Percentiles rank a stretch among this genome's conserved stretches.
Evolutionary conservation across 2,888 invertebrate species (phyloP).

Genomic region (Colostygia pectinataria): DNA sequence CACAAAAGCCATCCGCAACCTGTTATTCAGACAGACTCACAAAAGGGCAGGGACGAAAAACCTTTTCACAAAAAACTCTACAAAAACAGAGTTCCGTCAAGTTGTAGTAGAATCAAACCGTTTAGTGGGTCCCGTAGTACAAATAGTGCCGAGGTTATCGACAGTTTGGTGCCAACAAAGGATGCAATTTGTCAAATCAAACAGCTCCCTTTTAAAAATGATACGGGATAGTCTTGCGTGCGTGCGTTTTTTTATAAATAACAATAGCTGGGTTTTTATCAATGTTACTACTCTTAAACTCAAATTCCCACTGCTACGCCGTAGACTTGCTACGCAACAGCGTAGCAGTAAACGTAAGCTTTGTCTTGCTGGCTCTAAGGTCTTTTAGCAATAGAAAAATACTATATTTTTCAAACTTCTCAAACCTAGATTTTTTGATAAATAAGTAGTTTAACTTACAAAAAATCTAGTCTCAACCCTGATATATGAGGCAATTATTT

Average conservation of each 20-base stretch:
- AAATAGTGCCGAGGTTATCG: slow-evolving; percentile 54
- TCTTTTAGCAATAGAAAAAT: no score
- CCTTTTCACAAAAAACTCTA: slow-evolving; percentile 28
- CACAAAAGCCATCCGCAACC: slow-evolving; percentile 6
- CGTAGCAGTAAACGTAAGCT: no score
- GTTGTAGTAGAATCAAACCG: slow-evolving; percentile 51
- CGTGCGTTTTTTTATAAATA: not conserved
- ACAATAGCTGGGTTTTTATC: no score
- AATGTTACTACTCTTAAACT: no score
- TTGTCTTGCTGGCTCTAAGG: no score
- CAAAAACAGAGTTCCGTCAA: slow-evolving; percentile 38
- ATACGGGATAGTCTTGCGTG: slow-evolving; percentile 23
- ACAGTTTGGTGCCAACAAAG: slow-evolving; percentile 63
- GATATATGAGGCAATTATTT: no score
- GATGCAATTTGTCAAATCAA: slow-evolving; percentile 78
- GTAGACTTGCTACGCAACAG: no score
- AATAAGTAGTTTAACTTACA: no score
- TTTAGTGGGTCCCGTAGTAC: slow-evolving; percentile 45
- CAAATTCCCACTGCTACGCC: not conserved
- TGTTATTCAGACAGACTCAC: slow-evolving; percentile 16
- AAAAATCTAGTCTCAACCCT: no score
- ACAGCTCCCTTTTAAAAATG: slow-evolving; percentile 45
- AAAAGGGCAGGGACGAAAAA: slow-evolving; percentile 32
- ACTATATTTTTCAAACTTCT: no score
- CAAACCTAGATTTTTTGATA: no score